A percentile compares a stretch with the other conserved stretches of the same genome.
Evolutionary conservation across 2,888 invertebrate genomes (phyloP).

Genomic region (Aethes cnicana): DNA sequence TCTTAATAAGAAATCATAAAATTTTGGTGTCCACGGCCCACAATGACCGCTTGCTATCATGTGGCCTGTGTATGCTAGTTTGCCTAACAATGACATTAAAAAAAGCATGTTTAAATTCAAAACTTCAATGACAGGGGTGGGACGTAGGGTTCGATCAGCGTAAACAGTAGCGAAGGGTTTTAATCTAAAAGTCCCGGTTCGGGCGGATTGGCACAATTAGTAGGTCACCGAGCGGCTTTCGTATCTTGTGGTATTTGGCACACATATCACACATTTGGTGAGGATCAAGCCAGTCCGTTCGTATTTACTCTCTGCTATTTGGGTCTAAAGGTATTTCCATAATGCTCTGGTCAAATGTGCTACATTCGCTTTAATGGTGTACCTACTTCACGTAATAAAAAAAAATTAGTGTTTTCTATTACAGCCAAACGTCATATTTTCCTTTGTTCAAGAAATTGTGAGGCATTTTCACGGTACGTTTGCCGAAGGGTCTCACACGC

Average conservation of each 20-base stretch:
- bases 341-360: too few species aligned
- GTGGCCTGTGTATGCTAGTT: too few species aligned
- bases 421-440: not conserved
- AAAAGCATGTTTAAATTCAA: not conserved
- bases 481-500: constrained; percentile 5
- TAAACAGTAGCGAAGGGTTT: not conserved
- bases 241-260: constrained; percentile 33
- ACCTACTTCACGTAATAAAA: too few species aligned
- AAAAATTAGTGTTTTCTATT: too few species aligned
- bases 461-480: constrained; percentile 10
- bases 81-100: too few species aligned
- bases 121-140: not conserved
- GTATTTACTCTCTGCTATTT: constrained; percentile 52
- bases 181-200: constrained; percentile 3
- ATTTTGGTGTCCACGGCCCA: too few species aligned
- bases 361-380: too few species aligned
- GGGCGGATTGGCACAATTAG: constrained; percentile 5
- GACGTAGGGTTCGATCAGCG: not conserved
- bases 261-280: constrained; percentile 52
- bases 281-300: constrained; percentile 42
- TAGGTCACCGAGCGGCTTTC: constrained; percentile 23
- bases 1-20: too few species aligned
- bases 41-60: too few species aligned
- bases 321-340: too few species aligned
- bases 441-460: constrained; percentile 1